A percentile compares a stretch with the other conserved stretches of the same genome.
phyloP scores from a whole-genome alignment of 2,888 invertebrate genomes.

The Cataglyphis livida region DNA sequence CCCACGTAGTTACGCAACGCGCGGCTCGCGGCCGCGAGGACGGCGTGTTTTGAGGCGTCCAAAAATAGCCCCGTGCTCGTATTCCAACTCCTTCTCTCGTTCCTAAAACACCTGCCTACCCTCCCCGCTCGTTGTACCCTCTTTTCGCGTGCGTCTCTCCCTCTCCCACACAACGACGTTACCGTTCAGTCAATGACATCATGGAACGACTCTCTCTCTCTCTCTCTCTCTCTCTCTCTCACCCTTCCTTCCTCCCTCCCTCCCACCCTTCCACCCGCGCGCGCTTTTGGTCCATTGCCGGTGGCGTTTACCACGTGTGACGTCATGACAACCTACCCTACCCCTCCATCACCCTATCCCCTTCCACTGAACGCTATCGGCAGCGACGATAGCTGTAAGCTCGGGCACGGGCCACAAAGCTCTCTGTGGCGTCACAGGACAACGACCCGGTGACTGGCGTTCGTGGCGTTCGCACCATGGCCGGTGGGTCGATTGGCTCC shows the following conservation, averaged over 20 bases:
- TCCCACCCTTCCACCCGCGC: constrained; percentile 39
- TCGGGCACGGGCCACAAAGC: constrained; percentile 42
- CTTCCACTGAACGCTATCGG: constrained; percentile 21
- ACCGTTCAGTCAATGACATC: constrained; percentile 71
- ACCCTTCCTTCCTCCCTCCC: not conserved
- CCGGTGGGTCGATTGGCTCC: constrained; percentile 50
- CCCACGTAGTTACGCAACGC: constrained; percentile 68
- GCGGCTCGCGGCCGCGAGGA: constrained; percentile 58
- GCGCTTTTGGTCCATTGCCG: constrained; percentile 44
- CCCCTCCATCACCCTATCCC: constrained; percentile 21
- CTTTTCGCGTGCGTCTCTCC: constrained; percentile 45
- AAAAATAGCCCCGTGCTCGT: constrained; percentile 71
- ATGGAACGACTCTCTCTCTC: constrained; percentile 53
- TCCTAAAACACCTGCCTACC: constrained; percentile 61
- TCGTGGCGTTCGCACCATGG: constrained; percentile 48
- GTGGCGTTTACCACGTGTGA: constrained; percentile 58
- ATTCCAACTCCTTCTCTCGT: constrained; percentile 68
- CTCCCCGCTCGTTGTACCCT: constrained; percentile 52
- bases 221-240: constrained; percentile 16
- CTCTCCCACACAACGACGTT: not conserved
- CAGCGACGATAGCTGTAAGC: constrained; percentile 44
- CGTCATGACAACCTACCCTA: constrained; percentile 61
- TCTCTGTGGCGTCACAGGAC: constrained; percentile 70
- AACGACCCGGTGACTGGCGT: constrained; percentile 68
- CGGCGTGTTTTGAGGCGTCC: constrained; percentile 65